Base-by-base conservation (phyloP, 2,797 vertebrate species). In the Dendrocincla tyrannina region DNA sequence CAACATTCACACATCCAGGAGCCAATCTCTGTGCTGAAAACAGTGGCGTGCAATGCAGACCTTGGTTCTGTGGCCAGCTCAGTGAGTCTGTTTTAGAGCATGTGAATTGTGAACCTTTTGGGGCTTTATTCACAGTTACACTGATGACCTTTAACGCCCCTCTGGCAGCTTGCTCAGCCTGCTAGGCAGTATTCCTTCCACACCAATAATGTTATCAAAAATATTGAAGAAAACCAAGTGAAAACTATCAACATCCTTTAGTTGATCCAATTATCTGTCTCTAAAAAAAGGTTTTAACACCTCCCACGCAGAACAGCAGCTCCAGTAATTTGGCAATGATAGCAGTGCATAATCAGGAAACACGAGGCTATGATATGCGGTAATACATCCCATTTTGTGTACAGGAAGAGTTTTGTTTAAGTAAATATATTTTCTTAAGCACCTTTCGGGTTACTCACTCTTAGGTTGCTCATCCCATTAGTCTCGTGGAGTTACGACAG, bases 211-310 rank as follows among this genome's bases (percentile, higher is more conserved):
- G 25, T 47, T 79, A 80, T 68, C n/a, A 92, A 94, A 87, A 63
- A 41, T 78, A 88, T 82, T 97, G 91, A 96, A 82, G 55, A 93
- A 86, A 92, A 64, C 70, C 60, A 70, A 95, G 94, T 74, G 89
- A 96, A 97, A 97, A 85, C 84, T 49, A 79, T 89, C 92, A 72
- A 80, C 91, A 95, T 97, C 94, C 94, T 92, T 94, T 82, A 67
- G 89, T 62, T 56, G 79, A 95, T 94, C 95, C 94, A 97, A 97
- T 98, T 98, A 97, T 96, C 96, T 95, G 85, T 88, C 92, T 96
- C 94, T 96, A 96, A 97, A 97, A 97, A 97, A 95, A 75, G 91
- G 41, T 90, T 97, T 97, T 96, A 96, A 96, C 97, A 96, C 97
- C 92, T 98, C 98, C 95, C 95, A 97, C 96, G 32, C 75, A 13